Evolutionary conservation across 2,797 vertebrate species (phyloP), one percentile per base, ranked within the genome.

Genomic region (Epinephelus malabaricus): DNA sequence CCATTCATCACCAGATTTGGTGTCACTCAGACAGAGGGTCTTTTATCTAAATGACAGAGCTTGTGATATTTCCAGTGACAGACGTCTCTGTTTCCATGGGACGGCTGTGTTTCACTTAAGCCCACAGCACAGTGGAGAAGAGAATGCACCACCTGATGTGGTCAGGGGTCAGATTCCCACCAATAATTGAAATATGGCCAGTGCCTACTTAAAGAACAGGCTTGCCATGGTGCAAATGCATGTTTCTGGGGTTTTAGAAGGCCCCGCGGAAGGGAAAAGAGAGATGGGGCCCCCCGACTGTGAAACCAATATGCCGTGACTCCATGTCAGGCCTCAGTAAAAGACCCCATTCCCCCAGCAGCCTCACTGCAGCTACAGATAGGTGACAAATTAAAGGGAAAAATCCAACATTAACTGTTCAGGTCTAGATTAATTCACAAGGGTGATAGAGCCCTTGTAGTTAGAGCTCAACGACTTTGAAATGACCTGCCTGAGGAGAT

Each of bases 11-110:
- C 46, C 69, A 76, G 81, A 85, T 86, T 79, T 86, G 69, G 78
- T 79, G 85, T 80, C 83, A 80, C 75, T 86, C 82, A 85, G 65
- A 88, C 79, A 81, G 77, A 82, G 53, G 59, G 60, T 60, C 85
- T 88, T 86, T 90, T 81, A 83, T 89, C 62, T 60, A 67, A 79
- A 85, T 62, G 79, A 84, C 82, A 84, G 71, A 84, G 75, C 72
- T 69, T 67, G 38, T 75, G 73, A 84, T 85, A 70, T 82, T 85
- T 78, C 71, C 47, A 7, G 61, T 59, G 69, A 78, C 82, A 79
- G 80, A 84, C 49, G 10, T 86, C 82, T 89, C 63, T 30, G 73
- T 89, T 85, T 82, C 71, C 63, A 56, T 5, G 40, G 49, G 66
- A 62, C 1, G 53, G 66, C 64, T 81, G 66, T 9, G 81, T 82